Conservation (phyloP, 2,888 invertebrate genomes). For the Morpho achilles region DNA sequence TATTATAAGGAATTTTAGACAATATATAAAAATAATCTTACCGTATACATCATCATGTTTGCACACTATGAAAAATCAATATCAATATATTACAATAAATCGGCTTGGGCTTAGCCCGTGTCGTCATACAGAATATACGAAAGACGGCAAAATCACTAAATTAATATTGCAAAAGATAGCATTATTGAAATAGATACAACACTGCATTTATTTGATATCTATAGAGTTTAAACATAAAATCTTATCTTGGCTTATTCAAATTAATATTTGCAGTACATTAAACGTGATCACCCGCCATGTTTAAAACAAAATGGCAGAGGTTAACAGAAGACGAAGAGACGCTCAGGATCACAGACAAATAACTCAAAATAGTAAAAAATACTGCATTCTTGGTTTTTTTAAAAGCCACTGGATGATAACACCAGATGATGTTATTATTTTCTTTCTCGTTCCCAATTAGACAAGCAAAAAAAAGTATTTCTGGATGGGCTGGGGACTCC, state of each 20-base stretch:
- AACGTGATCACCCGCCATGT: conserved; percentile 53
- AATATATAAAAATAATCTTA: conserved; percentile 37
- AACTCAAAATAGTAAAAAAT: too few species aligned
- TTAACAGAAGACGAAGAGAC: background rate
- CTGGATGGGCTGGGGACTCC: too few species aligned
- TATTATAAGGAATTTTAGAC: too few species aligned
- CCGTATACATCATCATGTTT: conserved; percentile 73
- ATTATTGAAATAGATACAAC: background rate
- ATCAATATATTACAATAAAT: conserved; percentile 45
- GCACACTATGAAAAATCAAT: conserved; percentile 46
- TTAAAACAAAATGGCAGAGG: conserved; percentile 36
- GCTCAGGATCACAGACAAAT: too few species aligned
- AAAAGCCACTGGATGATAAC: too few species aligned
- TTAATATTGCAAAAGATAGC: conserved; percentile 3
- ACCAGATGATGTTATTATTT: too few species aligned
- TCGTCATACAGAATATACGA: conserved; percentile 4
- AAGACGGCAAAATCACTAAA: conserved; percentile 31
- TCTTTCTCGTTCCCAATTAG: too few species aligned
- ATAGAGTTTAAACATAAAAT: too few species aligned
- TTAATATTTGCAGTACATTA: conserved; percentile 13
- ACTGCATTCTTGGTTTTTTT: too few species aligned
- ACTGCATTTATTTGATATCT: background rate
- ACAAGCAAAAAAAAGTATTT: too few species aligned
- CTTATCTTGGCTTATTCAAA: background rate
- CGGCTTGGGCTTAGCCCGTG: conserved; percentile 35